Evolutionary conservation across 2,888 invertebrate species (phyloP).

Genomic region (Bursaphelenchus okinawaensis): DNA sequence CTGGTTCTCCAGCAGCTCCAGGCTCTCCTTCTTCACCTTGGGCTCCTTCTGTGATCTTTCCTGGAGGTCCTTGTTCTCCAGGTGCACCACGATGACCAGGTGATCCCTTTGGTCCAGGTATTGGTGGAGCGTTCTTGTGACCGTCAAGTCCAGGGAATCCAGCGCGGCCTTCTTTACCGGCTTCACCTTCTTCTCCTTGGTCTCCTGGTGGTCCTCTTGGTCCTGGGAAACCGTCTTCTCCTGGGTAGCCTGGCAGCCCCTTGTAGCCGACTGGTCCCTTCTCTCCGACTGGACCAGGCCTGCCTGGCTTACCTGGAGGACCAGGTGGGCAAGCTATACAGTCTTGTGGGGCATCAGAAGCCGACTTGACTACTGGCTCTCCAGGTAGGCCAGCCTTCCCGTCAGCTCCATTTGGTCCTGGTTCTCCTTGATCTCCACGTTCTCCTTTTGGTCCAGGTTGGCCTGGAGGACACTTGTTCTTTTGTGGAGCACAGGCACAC

Average conservation of each 20-base stretch:
- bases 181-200: background rate
- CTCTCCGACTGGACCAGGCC: background rate
- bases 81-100: conserved; percentile 19
- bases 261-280: background rate
- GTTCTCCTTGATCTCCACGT: background rate
- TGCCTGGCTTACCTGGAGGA: background rate
- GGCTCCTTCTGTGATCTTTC: conserved; percentile 6
- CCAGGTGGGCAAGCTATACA: background rate
- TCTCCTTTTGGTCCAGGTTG: background rate
- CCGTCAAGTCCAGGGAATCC: conserved; percentile 4
- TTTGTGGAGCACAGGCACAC: background rate
- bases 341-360: background rate
- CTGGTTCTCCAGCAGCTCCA: conserved; percentile 11
- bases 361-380: background rate
- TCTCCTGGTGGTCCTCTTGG: background rate
- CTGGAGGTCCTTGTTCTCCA: conserved; percentile 28
- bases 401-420: background rate
- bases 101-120: conserved; percentile 23
- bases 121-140: background rate
- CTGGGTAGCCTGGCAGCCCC: conserved; percentile 7
- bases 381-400: background rate
- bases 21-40: conserved; percentile 17
- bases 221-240: conserved; percentile 1
- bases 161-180: background rate
- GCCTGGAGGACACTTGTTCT: background rate